phyloP scores from a whole-genome alignment of 2,797 vertebrate genomes.

The Ceyx erithaca region DNA sequence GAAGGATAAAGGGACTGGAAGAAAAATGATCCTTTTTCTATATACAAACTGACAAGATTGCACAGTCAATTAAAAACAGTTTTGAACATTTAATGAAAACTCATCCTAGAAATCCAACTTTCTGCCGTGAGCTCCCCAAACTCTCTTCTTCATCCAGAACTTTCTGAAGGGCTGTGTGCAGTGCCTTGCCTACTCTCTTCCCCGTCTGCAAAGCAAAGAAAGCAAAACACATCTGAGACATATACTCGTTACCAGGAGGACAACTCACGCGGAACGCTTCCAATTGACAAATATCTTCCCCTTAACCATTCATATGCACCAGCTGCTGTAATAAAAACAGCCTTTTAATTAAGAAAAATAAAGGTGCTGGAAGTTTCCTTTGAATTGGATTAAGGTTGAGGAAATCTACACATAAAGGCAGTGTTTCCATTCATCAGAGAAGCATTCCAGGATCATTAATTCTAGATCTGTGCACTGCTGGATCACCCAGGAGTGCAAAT shows the following conservation, averaged over 20 bases:
- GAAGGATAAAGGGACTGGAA: not conserved
- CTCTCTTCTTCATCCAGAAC: slow-evolving; percentile 90
- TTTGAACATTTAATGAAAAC: slow-evolving; percentile 26
- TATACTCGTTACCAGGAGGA: not conserved
- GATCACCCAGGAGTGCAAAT: not conserved
- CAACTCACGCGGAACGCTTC: not conserved
- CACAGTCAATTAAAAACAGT: slow-evolving; percentile 33
- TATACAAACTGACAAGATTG: slow-evolving; percentile 25
- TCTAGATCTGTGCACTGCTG: fast-evolving
- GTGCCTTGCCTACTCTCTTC: slow-evolving; percentile 90
- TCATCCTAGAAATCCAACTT: slow-evolving; percentile 86
- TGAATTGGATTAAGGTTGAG: not conserved
- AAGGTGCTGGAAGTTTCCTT: not conserved
- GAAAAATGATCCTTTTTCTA: slow-evolving; percentile 36
- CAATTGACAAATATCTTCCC: not conserved
- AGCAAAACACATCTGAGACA: slow-evolving; percentile 16
- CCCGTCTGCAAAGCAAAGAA: slow-evolving; percentile 82
- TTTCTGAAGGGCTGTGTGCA: slow-evolving; percentile 89
- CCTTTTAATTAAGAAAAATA: slow-evolving; percentile 25
- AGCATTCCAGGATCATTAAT: not conserved
- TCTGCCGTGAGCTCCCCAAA: slow-evolving; percentile 84
- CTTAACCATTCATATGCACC: not conserved
- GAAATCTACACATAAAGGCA: not conserved
- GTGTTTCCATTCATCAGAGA: not conserved
- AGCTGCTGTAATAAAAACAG: not conserved